phyloP scores from a whole-genome alignment of 2,797 vertebrate species.

The Serranus cabrilla region DNA sequence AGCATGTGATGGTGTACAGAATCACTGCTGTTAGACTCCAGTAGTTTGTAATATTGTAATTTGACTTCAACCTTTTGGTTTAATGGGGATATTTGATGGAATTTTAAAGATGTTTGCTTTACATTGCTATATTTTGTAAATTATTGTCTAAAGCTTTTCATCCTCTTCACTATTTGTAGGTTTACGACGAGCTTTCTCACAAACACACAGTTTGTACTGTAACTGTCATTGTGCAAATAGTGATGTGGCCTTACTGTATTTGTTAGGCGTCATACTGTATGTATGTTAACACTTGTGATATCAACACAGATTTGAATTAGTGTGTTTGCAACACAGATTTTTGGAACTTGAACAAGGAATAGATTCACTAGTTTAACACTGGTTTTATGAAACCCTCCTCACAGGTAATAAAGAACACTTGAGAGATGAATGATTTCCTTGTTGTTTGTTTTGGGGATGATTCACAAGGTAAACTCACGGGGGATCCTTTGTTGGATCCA shows the following conservation, averaged over 20 bases:
- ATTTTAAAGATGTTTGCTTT: constrained; percentile 50
- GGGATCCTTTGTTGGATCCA: constrained; percentile 4
- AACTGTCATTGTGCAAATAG: constrained; percentile 71
- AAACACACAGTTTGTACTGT: constrained; percentile 58
- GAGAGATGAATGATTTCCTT: constrained; percentile 35
- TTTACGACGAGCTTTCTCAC: constrained; percentile 54
- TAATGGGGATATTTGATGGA: constrained; percentile 47
- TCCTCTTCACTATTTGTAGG: constrained; percentile 65
- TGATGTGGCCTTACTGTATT: constrained; percentile 77
- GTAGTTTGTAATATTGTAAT: constrained; percentile 34
- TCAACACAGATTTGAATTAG: constrained; percentile 36
- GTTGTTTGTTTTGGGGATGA: constrained; percentile 43
- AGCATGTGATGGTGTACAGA: constrained; percentile 46
- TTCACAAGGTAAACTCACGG: neutral
- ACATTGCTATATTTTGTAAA: constrained; percentile 67
- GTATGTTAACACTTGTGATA: constrained; percentile 57
- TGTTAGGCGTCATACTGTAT: constrained; percentile 56
- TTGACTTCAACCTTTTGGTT: constrained; percentile 27
- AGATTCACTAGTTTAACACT: constrained; percentile 41
- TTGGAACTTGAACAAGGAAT: constrained; percentile 37
- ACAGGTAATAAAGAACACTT: constrained; percentile 72
- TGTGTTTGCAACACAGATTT: constrained; percentile 53
- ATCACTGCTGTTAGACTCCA: constrained; percentile 34
- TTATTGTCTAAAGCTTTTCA: constrained; percentile 60
- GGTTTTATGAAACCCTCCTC: constrained; percentile 54